Conservation (phyloP, 2,113 vertebrate species). For the Pavo muticus region DNA sequence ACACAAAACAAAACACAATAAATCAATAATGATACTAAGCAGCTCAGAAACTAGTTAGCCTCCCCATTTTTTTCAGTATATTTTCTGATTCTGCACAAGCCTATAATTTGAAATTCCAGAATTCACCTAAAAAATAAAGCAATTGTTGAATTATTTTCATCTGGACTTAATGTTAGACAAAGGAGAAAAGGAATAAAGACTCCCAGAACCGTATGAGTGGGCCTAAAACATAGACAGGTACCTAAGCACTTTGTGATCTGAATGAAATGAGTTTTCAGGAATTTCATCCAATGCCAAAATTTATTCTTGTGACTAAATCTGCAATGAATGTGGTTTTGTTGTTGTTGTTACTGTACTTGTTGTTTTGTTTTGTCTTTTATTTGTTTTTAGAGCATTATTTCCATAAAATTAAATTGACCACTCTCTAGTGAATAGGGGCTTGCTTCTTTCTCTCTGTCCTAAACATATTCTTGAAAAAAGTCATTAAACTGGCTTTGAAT, state of each 20-base stretch:
- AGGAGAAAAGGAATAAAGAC: not conserved
- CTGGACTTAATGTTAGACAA: not conserved
- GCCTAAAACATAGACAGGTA: not conserved
- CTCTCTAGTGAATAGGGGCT: not conserved
- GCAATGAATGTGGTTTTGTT: not conserved
- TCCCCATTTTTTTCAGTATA: not conserved
- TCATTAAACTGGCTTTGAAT: not conserved
- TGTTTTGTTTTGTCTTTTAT: not conserved
- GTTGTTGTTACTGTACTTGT: not conserved
- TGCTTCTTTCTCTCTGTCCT: not conserved
- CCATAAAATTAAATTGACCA: not conserved
- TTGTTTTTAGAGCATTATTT: not conserved
- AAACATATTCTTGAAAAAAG: not conserved
- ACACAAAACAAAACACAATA: too few species aligned
- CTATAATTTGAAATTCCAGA: not conserved
- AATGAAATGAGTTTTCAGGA: not conserved
- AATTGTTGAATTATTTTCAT: not conserved
- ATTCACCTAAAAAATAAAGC: not conserved
- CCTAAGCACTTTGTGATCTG: not conserved
- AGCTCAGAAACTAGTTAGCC: not conserved
- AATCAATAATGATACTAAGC: not conserved
- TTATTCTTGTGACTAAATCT: not conserved
- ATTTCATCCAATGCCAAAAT: not conserved
- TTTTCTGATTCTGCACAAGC: not conserved
- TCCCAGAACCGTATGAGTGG: not conserved